Base-by-base conservation (phyloP, 2,888 invertebrate genomes). In the Rhagonycha lutea region DNA sequence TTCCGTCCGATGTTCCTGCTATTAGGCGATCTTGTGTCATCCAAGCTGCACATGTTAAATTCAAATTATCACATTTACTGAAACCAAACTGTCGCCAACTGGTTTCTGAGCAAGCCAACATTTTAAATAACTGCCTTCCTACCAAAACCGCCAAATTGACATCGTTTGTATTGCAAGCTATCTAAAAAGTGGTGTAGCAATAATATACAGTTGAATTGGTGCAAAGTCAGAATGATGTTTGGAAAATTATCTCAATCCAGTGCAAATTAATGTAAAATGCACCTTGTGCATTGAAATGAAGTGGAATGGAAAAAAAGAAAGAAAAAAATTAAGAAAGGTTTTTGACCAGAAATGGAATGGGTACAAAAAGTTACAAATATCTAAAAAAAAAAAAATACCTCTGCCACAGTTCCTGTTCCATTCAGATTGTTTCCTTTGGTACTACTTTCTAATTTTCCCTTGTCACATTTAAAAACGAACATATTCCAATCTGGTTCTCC, bases 1-100 rank as follows among this genome's bases (percentile, higher is more conserved):
- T 89, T 24, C 96, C 96, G 75, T 91, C 92, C 73, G 90, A 90
- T 0, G 96, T 96, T 2, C 97, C 98, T 67, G 94, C 92, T 79
- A 96, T 88, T n/a, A 97, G 90, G 70, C 95, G 89, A 83, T 97
- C 97, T 76, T 94, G 90, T 2, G 94, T 93, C 63, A 98, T 86
- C 95, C 97, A 98, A 80, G 94, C 92, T 82, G 94, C 92, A 68
- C 93, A 92, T 11, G 93, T 92, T 81, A 96, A 92, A 77, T 92
- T 90, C 72, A 94, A 91, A 83, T 92, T 90, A 32, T 96, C 96
- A 60, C 94, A 92, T 86, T 96, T 97, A 79, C 94, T 92, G 88
- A 94, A 96, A 10, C 95, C 96, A 89, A 93, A 96, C 78, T 94
- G 94, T 47, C 95, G 91, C 92, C 96, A 94, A 10, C 93, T 91